Evolutionary conservation across 2,797 vertebrate species (phyloP), one percentile per base, ranked within the genome.

Genomic region (Lithobates pipiens): DNA sequence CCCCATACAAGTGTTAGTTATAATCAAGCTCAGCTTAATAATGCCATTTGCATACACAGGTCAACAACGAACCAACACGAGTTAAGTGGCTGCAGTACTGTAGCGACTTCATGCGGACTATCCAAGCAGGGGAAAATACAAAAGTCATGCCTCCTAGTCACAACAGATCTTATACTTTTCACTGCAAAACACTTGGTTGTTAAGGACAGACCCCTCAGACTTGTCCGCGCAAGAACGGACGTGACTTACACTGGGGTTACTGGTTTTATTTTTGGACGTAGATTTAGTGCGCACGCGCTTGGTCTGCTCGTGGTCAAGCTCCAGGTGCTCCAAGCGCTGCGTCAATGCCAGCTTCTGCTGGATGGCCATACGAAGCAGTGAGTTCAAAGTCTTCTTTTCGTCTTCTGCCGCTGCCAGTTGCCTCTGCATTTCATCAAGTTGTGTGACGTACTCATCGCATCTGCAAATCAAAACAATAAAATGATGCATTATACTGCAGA

Each of bases 121-220:
- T 36, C 63, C 85, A 86, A 86, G 90, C 78, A 67, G 3, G 86
- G 85, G 73, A 84, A 75, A 77, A 61, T 61, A 73, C 68, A 80
- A 88, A 0, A 70, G 79, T 94, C 90, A 92, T 89, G 90, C 71
- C 67, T 90, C 77, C 87, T 97, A 99, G 93, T 99, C 98, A 91
- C 98, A 99, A 95, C 94, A 99, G 93, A 99, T 97, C 95, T 99
- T 99, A 92, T 98, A 99, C 91, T 99, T 99, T 93, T 99, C 98
- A 54, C 95, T 97, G 95, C 97, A 99, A 89, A 98, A 97, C 89
- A 98, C 95, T 75, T 95, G 95, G 86, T 89, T 95, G 89, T 91
- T 89, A 34, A 94, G 91, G 82, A 93, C 93, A 29, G 94, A 54
- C 15, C 91, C 92, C 77, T 95, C 93, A 1, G 91, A 81, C 42